These are phyloP conservation scores for Halcyon chelicuti DNA, from an alignment of 2,797 vertebrate genomes.

Conservation along the genomic window DNA sequence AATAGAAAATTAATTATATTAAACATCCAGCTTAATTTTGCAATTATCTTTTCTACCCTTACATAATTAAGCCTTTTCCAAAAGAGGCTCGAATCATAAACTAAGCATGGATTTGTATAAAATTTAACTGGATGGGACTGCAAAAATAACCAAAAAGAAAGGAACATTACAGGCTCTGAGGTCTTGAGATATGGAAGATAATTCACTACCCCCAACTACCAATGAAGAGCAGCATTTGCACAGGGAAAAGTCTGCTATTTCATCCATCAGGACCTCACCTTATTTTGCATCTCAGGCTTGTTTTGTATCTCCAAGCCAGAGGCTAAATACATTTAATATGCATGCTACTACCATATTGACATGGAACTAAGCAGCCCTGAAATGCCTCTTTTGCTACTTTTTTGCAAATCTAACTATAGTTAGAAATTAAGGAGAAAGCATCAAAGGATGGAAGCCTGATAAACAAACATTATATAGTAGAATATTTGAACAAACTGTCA, in stretches of 20 bases:
- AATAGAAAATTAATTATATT: not conserved
- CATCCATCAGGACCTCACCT: not conserved
- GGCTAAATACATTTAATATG: not conserved
- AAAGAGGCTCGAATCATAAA: not conserved
- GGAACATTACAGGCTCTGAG: not conserved
- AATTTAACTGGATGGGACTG: not conserved
- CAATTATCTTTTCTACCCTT: not conserved
- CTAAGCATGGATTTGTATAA: not conserved
- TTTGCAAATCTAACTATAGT: not conserved
- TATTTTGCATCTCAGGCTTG: not conserved
- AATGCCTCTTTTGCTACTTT: not conserved
- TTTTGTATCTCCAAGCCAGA: not conserved
- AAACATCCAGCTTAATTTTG: not conserved
- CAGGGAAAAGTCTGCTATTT: not conserved
- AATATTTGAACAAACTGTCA: not conserved
- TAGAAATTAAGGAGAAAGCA: not conserved
- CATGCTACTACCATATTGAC: not conserved
- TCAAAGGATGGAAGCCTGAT: not conserved
- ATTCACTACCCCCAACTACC: not conserved
- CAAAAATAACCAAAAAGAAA: not conserved
- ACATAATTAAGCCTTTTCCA: not conserved
- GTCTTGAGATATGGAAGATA: not conserved
- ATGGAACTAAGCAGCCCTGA: not conserved
- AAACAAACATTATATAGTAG: not conserved
- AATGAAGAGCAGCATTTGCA: not conserved